Evolutionary conservation across 2,888 invertebrate species (phyloP), one percentile per base, ranked within the genome.

Genomic region (Scaptomyza reducta): DNA sequence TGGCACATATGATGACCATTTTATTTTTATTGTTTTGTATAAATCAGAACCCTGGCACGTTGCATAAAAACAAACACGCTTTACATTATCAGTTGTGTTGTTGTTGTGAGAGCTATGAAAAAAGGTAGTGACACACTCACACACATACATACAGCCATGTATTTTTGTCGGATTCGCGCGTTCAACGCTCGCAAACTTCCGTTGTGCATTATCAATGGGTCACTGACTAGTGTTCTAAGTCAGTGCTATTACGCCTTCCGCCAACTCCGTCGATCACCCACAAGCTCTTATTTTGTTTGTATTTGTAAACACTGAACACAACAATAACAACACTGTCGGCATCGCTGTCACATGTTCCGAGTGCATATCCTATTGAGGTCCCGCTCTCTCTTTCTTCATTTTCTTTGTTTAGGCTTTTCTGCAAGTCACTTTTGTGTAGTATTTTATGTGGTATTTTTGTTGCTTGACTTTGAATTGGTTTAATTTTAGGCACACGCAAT

Each of bases 391-490:
- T 50, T 10, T 44, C 40, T 35, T 25, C 47, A 49, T 53, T 66
- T 84, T 72, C 87, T 87, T 88, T 88, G 82, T 78, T 79, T 74
- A 41, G 42, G 60, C 27, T 73, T 84, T 88, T 73, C 18, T 88
- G 88, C 87, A 88, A 84, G 84, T 88, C 83, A 83, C 60, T 71
- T 64, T 49, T 59, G 70, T 77, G 77, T 74, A 84, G 61, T 69
- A 56, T 80, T 54, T 67, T 59, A 70, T 22, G 22, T 22, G 3
- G 2, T 27, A 2, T 79, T 58, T 67, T 56, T 70, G 33, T 35
- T 51, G 1, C 22, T 22, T 22, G 22, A 22, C 1, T 63, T 51
- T 55, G 61, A 54, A 72, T 49, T 31, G 65, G 54, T 77, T 77
- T 79, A 74, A 79, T 79, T 75, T 85, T 68, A 77, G 81, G 62